Conservation (phyloP, 2,113 vertebrate species). For the Trinectes maculatus region DNA sequence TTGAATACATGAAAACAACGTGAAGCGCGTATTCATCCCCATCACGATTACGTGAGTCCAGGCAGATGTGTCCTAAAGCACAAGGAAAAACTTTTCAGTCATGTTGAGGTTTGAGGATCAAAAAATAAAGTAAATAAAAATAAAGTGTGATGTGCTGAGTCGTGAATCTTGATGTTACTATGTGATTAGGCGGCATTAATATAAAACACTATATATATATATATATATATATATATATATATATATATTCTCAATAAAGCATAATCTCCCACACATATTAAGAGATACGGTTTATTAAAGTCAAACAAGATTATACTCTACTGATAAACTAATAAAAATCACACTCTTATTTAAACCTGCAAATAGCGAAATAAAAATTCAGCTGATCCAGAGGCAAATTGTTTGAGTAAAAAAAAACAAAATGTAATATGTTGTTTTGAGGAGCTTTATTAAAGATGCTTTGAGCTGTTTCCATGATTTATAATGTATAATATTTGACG, state of each 20-base stretch:
- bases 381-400: slow-evolving; percentile 4
- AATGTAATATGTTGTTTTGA: not conserved
- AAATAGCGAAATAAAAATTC: slow-evolving; percentile 1
- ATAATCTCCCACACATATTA: not conserved
- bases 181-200: not conserved
- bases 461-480: slow-evolving; percentile 9
- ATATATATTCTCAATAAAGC: not conserved
- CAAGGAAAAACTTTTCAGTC: not conserved
- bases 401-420: not conserved
- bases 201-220: not conserved
- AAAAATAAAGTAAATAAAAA: no score
- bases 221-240: not conserved
- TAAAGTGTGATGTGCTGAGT: not conserved
- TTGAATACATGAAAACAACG: slow-evolving; percentile 9
- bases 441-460: not conserved
- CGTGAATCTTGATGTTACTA: no score
- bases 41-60: slow-evolving; percentile 6
- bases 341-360: not conserved
- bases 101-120: not conserved
- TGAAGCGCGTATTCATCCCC: no score
- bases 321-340: not conserved
- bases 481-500: not conserved
- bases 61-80: not conserved
- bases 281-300: not conserved
- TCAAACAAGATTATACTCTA: not conserved